Conservation (phyloP, 1,140 invertebrate species). For the Trachelipus rathkii region DNA sequence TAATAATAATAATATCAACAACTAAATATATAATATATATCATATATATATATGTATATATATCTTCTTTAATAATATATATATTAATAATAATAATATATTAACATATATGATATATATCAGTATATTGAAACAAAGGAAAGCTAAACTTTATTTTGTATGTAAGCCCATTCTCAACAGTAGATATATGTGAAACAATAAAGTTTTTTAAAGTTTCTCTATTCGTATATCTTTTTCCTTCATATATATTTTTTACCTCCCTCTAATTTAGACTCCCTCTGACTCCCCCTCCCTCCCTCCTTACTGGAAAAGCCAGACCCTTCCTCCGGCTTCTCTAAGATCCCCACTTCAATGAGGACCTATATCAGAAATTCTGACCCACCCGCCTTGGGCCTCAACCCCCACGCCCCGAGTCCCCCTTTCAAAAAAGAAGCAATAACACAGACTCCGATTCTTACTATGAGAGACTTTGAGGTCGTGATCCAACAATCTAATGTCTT, state of each 20-base stretch:
- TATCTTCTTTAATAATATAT: too few relatives aligned
- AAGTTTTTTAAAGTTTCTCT: conserved; percentile 11
- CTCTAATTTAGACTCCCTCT: background rate
- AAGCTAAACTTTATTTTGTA: conserved; percentile 1
- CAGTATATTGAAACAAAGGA: background rate
- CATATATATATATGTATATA: too few relatives aligned
- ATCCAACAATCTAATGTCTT: background rate
- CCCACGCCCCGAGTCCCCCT: background rate
- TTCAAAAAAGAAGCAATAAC: conserved; percentile 13
- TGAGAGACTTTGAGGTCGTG: conserved; percentile 7
- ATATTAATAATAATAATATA: too few relatives aligned
- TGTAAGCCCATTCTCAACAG: conserved; percentile 2
- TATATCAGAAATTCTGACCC: background rate
- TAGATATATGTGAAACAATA: conserved; percentile 8
- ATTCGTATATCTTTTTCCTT: conserved; percentile 3
- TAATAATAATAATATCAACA: too few relatives aligned
- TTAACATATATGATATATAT: too few relatives aligned
- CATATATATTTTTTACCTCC: conserved; percentile 11
- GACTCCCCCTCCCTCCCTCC: background rate
- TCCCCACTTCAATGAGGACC: background rate
- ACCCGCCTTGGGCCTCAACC: too few relatives aligned
- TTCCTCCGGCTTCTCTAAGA: too few relatives aligned
- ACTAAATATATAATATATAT: too few relatives aligned
- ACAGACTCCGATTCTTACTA: conserved; percentile 1
- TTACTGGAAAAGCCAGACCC: background rate